Evolutionary conservation across 2,888 invertebrate genomes (phyloP), one percentile per base, ranked within the genome.

Genomic region (Trachelus stipa): DNA sequence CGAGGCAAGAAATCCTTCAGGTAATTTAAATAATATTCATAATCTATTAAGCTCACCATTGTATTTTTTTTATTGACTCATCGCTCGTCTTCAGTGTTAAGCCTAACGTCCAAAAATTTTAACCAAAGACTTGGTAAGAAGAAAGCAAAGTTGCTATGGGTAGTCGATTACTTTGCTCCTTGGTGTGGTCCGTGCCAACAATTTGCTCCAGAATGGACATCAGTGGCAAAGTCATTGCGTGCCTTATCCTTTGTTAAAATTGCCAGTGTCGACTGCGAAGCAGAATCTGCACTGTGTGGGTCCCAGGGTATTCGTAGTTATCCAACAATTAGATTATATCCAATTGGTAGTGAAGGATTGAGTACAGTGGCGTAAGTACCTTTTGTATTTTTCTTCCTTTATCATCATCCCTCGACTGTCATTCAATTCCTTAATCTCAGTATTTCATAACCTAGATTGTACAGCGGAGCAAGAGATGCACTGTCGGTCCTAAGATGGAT

Each of bases 101-200:
- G 90, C 69, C 91, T 96, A 77, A 93, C 92, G 74, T 91, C 92
- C 15, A 90, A 92, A 34, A 92, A 92, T 73, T 96, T 95, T 87
- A 89, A 93, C 71, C 84, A 91, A 33, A 89, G 90, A 79, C 92
- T 96, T 40, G 90, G 91, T 23, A 90, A 92, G 35, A 94, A 95
- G 85, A 91, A 92, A 1, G 86, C 88, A 12, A 92, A 93, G 74
- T 93, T 94, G 79, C 89, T 95, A 6, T 96, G 95, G 95, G 88
- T 95, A 34, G 94, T 96, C 3, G 95, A 95, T 91, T 96, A 94
- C 90, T 96, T 93, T 88, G 95, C 95, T 15, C 94, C 95, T 0
- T 96, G 95, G 95, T 96, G 96, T 91, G 94, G 94, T 3, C 95
- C 95, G 0, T 96, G 96, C 88, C 94, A 95, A 85, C 93, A 94